These are phyloP conservation scores for Diglossa brunneiventris DNA, from an alignment of 2,113 vertebrate genomes.

Conservation along the genomic window DNA sequence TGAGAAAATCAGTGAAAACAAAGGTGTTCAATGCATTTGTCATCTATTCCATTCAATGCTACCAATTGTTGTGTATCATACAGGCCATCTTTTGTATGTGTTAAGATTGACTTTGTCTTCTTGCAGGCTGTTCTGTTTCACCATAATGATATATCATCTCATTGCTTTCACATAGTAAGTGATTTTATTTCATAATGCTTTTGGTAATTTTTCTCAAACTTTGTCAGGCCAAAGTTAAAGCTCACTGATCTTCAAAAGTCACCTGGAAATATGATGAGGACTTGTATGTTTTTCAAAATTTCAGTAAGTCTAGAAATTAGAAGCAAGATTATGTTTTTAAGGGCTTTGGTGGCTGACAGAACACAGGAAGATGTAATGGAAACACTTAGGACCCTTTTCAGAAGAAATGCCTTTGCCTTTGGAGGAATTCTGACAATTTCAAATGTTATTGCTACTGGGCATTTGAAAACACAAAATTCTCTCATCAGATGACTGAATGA, in stretches of 20 bases:
- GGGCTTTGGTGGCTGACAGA: neutral
- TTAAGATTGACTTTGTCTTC: neutral
- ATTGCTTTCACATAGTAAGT: neutral
- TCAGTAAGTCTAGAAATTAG: neutral
- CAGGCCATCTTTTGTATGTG: neutral
- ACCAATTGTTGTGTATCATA: neutral
- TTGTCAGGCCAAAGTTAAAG: neutral
- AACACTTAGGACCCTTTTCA: neutral
- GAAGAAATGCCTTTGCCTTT: neutral
- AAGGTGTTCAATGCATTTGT: neutral
- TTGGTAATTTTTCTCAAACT: neutral
- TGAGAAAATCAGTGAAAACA: neutral
- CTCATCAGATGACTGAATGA: neutral
- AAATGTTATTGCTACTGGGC: neutral
- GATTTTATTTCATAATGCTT: neutral
- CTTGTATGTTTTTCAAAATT: neutral
- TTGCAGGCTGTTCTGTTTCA: neutral
- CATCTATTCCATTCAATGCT: neutral
- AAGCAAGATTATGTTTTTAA: neutral
- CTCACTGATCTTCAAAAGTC: neutral
- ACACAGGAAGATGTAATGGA: neutral
- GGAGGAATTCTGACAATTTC: neutral
- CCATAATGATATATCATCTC: neutral
- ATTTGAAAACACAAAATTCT: neutral
- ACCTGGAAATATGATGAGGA: neutral